phyloP scores from a whole-genome alignment of 2,797 vertebrate genomes.

The Notolepis coatsorum region DNA sequence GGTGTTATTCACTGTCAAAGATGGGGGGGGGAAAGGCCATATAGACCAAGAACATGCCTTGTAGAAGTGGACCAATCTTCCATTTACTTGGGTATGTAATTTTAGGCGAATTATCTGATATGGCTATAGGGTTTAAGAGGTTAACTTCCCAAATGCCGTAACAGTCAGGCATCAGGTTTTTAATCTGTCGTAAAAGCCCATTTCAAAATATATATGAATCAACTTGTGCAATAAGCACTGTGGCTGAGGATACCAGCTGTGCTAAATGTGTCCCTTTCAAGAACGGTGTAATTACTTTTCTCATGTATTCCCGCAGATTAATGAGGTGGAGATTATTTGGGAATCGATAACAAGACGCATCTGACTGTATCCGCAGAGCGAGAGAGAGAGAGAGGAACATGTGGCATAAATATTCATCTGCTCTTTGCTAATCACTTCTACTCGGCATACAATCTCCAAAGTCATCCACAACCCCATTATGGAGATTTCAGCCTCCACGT shows the following conservation, averaged over 20 bases:
- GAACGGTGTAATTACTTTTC: constrained; percentile 61
- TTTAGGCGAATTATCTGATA: too few species aligned
- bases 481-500: background rate
- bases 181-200: constrained; percentile 79
- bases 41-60: too few species aligned
- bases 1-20: too few species aligned
- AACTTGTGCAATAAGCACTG: constrained; percentile 51
- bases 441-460: constrained; percentile 2
- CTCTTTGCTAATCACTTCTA: constrained; percentile 3
- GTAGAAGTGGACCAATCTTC: too few species aligned
- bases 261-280: constrained; percentile 46
- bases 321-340: constrained; percentile 51
- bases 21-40: too few species aligned
- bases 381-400: constrained; percentile 28
- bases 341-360: constrained; percentile 31
- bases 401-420: too few species aligned
- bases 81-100: too few species aligned
- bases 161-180: constrained; percentile 68
- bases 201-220: constrained; percentile 68
- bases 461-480: background rate
- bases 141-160: constrained; percentile 51
- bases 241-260: constrained; percentile 41
- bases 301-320: constrained; percentile 54
- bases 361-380: constrained; percentile 6
- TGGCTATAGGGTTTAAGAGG: constrained; percentile 47